phyloP scores from a whole-genome alignment of 1,140 invertebrate species.

The Saccostrea glomerata region DNA sequence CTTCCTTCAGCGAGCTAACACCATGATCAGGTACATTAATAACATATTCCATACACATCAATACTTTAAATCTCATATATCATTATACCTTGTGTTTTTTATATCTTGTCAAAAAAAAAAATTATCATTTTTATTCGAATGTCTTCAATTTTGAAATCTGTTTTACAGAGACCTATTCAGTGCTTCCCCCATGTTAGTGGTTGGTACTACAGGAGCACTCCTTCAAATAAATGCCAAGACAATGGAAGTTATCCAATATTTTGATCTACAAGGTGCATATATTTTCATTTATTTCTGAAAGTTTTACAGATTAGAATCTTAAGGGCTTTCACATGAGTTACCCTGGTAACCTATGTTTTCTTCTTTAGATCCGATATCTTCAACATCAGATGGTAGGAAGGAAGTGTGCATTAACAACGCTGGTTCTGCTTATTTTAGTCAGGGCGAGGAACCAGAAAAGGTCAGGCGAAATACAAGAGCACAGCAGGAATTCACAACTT shows the following conservation, averaged over 20 bases:
- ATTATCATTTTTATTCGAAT: background rate
- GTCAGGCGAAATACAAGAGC: constrained; percentile 40
- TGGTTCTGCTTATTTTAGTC: constrained; percentile 60
- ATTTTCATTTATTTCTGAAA: background rate
- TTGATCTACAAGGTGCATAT: constrained; percentile 60
- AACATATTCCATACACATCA: too few relatives aligned
- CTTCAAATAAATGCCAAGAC: constrained; percentile 72
- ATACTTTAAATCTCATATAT: too few relatives aligned
- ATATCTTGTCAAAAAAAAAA: background rate
- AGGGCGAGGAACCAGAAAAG: constrained; percentile 52
- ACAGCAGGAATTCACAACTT: too few relatives aligned
- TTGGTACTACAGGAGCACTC: constrained; percentile 70
- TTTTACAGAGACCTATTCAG: constrained; percentile 56
- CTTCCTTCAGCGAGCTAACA: constrained; percentile 62
- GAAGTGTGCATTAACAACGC: constrained; percentile 59
- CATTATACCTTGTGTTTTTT: too few relatives aligned
- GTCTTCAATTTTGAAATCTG: background rate
- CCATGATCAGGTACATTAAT: constrained; percentile 57
- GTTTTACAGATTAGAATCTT: background rate
- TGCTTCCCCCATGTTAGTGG: constrained; percentile 65
- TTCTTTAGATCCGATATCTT: constrained; percentile 28
- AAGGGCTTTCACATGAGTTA: background rate
- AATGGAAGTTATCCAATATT: constrained; percentile 59
- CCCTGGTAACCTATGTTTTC: too few relatives aligned
- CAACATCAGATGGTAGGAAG: background rate